These are phyloP conservation scores for Odontocolon sp. DNA, from an alignment of 2,888 invertebrate genomes.

Conservation along the genomic window DNA sequence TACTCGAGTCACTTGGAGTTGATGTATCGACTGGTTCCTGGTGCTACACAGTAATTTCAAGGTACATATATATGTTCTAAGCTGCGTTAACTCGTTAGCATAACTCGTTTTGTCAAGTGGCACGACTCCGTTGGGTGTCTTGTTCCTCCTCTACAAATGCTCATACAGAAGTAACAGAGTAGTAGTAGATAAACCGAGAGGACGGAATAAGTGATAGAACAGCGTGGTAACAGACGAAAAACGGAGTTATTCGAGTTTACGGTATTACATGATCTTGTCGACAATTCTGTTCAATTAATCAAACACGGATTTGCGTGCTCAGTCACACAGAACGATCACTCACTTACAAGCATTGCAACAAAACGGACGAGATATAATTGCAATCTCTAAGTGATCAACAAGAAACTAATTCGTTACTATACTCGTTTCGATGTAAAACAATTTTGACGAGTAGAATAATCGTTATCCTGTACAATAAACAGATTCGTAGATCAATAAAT, in stretches of 20 bases:
- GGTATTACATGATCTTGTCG: conserved; percentile 50
- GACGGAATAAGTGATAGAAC: conserved; percentile 36
- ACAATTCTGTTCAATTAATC: conserved; percentile 57
- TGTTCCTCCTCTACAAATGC: conserved; percentile 42
- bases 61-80: conserved; percentile 19
- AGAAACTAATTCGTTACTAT: conserved; percentile 35
- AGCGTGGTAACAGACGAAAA: conserved; percentile 36
- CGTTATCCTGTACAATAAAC: no score
- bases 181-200: conserved; percentile 18
- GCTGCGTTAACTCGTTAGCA: conserved; percentile 58
- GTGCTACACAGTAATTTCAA: conserved; percentile 45
- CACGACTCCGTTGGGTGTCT: conserved; percentile 51
- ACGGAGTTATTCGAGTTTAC: conserved; percentile 25
- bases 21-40: conserved; percentile 59
- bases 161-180: conserved; percentile 48
- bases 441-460: conserved; percentile 42
- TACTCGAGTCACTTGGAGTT: conserved; percentile 53
- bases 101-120: conserved; percentile 61
- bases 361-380: neutral
- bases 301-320: conserved; percentile 24
- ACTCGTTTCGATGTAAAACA: conserved; percentile 42
- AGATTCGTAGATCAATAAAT: no score
- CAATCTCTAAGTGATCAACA: conserved; percentile 25
- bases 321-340: neutral
- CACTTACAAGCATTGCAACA: no score